Conservation (phyloP, 1,140 invertebrate genomes). For the Formica selysi region DNA sequence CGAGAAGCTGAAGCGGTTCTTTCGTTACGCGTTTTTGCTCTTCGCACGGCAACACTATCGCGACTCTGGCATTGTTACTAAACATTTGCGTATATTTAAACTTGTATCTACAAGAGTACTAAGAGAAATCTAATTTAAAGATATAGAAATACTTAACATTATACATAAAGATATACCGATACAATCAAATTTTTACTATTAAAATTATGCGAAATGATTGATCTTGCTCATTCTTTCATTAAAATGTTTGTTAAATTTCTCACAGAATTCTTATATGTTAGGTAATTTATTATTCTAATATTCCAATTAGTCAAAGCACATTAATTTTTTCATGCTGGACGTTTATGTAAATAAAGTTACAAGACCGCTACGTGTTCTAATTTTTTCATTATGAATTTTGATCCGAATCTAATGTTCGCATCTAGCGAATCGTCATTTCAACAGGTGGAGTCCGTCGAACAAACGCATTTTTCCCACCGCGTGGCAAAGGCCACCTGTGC, state of each 20-base stretch:
- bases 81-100: background rate
- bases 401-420: background rate
- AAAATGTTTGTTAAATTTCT: too few species aligned
- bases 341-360: background rate
- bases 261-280: too few species aligned
- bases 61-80: background rate
- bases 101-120: background rate
- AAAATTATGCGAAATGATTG: background rate
- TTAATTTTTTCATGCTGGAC: background rate
- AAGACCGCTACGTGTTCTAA: background rate
- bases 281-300: too few species aligned
- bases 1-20: conserved; percentile 7
- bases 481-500: conserved; percentile 69
- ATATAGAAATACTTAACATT: background rate
- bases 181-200: background rate
- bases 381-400: background rate
- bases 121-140: background rate
- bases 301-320: too few species aligned
- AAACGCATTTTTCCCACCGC: conserved; percentile 59
- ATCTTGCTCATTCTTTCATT: background rate
- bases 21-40: conserved; percentile 22
- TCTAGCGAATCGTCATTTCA: conserved; percentile 14
- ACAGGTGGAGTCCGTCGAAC: conserved; percentile 26
- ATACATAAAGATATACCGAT: background rate
- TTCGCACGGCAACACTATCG: background rate